Base-by-base conservation (phyloP, 2,113 vertebrate genomes). In the Forbesichthys papilliferus region DNA sequence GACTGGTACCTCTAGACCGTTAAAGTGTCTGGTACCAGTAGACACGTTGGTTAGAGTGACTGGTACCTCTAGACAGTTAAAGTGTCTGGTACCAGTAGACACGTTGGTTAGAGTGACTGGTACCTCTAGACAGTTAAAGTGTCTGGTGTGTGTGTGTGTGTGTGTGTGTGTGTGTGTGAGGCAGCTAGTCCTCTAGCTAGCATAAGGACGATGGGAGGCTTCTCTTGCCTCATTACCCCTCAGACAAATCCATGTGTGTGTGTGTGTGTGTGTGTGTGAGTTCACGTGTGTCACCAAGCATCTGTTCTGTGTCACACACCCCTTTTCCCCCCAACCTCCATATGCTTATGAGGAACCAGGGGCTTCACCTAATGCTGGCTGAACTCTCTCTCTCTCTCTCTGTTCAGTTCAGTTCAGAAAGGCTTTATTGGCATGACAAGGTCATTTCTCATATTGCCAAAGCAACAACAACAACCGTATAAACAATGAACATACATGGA, bases 201-300 rank as follows among this genome's bases (percentile, higher is more conserved):
- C 65, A 86, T 80, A 87, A 83, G 82, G 82, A 27, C 81, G 71
- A 64, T 78, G 47, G 63, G 82, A 86, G 82, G 80, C 64, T 68
- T 75, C 68, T 79, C 59, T 71, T 82, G 71, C 77, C 81, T 85
- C 84, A 82, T 87, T 85, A 82, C 86, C 75, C 65, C 79, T 81
- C 71, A 64, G 62, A 83, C 63, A 83, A 73, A 75, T 66, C 47
- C 36, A 69, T 63, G 47, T 49, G 16, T 27, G 16, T 53, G 54
- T 56, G 33, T 52, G n/a, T 66, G 60, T 65, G 53, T 47, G 56
- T 36, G 74, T 52, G 63, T 36, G 64, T 3, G 11, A 63, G 54
- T 49, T 11, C 12, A 11, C 10, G 18, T 63, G 47, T 71, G 65
- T 71, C 58, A 75, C 51, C 61, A 16, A 79, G 81, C 84, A 86